phyloP scores from a whole-genome alignment of 2,888 invertebrate genomes.

The Drosophila cognata region DNA sequence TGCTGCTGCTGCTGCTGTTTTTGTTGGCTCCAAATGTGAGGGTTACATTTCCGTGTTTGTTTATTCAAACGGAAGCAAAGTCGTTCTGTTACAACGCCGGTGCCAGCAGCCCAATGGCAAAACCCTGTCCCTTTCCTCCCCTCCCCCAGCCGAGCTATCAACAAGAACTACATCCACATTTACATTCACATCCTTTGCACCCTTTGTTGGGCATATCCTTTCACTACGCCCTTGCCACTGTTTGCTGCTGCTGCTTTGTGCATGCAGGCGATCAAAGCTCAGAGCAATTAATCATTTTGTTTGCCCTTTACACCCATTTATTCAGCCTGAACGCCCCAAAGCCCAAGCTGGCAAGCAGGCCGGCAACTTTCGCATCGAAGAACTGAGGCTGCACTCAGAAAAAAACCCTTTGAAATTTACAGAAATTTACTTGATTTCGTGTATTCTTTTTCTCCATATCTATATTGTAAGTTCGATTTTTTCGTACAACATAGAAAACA shows the following conservation, averaged over 20 bases:
- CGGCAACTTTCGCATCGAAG: conserved; percentile 13
- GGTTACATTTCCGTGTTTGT: conserved; percentile 81
- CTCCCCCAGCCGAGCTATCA: background rate
- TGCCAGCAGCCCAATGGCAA: conserved; percentile 37
- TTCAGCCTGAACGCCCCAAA: conserved; percentile 81
- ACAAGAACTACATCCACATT: conserved; percentile 46
- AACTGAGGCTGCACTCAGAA: conserved; percentile 15
- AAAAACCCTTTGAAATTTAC: background rate
- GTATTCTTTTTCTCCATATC: background rate
- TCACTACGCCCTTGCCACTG: conserved; percentile 24
- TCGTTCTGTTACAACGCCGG: conserved; percentile 81
- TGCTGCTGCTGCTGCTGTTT: conserved; percentile 23
- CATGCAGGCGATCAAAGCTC: conserved; percentile 84
- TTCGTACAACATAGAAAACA: background rate
- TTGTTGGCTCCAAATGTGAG: conserved; percentile 56
- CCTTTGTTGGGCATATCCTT: conserved; percentile 72
- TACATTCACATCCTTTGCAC: conserved; percentile 72
- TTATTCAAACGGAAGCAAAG: conserved; percentile 81
- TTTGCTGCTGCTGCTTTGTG: conserved; percentile 47
- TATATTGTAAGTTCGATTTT: background rate
- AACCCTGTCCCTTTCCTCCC: background rate
- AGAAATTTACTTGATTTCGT: background rate
- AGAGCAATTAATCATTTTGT: conserved; percentile 85
- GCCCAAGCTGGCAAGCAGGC: conserved; percentile 36
- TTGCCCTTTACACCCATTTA: conserved; percentile 84